Conservation (phyloP, 2,888 invertebrate species). For the Ceraclea dissimilis region DNA sequence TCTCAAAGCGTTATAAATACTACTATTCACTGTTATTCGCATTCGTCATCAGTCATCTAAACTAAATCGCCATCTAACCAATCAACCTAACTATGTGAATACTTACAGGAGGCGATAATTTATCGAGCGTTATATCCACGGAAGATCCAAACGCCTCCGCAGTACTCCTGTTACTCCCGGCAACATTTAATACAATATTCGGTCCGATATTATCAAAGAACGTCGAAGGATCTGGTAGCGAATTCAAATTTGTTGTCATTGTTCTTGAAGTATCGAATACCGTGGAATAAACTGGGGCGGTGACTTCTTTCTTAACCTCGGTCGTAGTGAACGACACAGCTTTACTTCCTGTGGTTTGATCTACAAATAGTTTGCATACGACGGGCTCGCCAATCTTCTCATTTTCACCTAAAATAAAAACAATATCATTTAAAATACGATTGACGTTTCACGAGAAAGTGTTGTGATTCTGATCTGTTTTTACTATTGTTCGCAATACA, state of each 20-base stretch:
- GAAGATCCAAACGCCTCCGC: constrained; percentile 16
- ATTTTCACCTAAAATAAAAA: background rate
- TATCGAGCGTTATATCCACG: constrained; percentile 18
- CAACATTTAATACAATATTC: constrained; percentile 31
- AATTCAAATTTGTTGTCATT: constrained; percentile 26
- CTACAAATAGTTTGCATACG: constrained; percentile 41
- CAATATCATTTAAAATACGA: too few relatives aligned
- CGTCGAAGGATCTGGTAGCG: constrained; percentile 43
- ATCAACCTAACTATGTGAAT: too few relatives aligned
- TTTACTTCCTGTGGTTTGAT: constrained; percentile 30
- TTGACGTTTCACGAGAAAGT: too few relatives aligned
- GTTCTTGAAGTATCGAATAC: constrained; percentile 8
- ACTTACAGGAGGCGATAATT: constrained; percentile 27
- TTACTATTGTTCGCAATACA: too few relatives aligned
- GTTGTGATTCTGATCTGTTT: too few relatives aligned
- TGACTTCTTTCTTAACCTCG: background rate
- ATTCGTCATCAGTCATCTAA: too few relatives aligned
- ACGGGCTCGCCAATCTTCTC: constrained; percentile 34
- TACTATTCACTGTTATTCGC: too few relatives aligned
- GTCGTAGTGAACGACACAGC: background rate
- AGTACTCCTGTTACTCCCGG: constrained; percentile 27
- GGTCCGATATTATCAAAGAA: constrained; percentile 47
- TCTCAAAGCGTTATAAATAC: too few relatives aligned
- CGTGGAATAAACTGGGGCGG: background rate
- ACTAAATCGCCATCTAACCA: too few relatives aligned